Evolutionary conservation across 1,140 invertebrate species (phyloP).

Genomic region (Aphidius gifuensis): DNA sequence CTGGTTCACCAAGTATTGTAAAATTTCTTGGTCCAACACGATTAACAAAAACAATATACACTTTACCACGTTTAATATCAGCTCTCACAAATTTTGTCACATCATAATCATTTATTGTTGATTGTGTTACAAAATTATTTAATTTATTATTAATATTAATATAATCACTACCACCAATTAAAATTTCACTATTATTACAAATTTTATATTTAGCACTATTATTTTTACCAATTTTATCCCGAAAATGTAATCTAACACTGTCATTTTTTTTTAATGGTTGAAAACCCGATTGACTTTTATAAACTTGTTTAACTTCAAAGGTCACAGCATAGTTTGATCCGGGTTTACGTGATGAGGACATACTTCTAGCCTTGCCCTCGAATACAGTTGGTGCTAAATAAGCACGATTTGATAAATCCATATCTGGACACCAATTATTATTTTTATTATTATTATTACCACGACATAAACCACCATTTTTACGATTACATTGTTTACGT

Average conservation of each 20-base stretch:
- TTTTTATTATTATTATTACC: constrained; percentile 35
- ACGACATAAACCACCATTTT: constrained; percentile 33
- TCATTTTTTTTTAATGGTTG: constrained; percentile 54
- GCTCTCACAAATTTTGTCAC: constrained; percentile 55
- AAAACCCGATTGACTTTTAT: constrained; percentile 59
- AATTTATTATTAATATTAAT: background rate
- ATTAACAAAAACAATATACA: constrained; percentile 66
- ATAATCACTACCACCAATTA: constrained; percentile 22
- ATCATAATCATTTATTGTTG: constrained; percentile 34
- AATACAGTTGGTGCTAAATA: constrained; percentile 63
- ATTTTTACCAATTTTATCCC: constrained; percentile 44
- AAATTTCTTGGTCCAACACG: constrained; percentile 65
- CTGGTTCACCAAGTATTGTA: constrained; percentile 63
- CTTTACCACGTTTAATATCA: constrained; percentile 62
- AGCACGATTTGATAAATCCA: constrained; percentile 61
- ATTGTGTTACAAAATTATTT: constrained; percentile 12
- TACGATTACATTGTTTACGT: constrained; percentile 43
- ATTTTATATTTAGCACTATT: constrained; percentile 43
- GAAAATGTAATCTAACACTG: constrained; percentile 56
- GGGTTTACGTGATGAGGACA: constrained; percentile 57
- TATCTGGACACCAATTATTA: constrained; percentile 54
- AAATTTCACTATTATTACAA: constrained; percentile 34
- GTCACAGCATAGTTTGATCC: constrained; percentile 63
- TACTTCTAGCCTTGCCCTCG: constrained; percentile 63
- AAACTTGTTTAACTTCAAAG: constrained; percentile 63